phyloP scores from a whole-genome alignment of 2,888 invertebrate species.

The Germaria angustata region DNA sequence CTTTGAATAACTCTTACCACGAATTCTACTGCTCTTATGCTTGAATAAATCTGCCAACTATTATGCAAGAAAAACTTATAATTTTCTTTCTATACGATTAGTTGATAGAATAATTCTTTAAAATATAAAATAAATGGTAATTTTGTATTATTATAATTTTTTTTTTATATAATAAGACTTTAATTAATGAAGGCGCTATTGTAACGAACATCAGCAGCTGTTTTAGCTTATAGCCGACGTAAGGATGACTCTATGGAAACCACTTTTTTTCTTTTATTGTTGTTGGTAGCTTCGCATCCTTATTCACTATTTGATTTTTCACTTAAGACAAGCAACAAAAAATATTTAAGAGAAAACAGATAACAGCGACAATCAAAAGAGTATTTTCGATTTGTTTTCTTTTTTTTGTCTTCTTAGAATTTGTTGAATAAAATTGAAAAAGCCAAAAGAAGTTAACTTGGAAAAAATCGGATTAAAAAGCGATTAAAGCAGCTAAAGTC shows the following conservation, averaged over 20 bases:
- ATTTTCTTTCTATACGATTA: too few relatives aligned
- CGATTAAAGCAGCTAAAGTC: background rate
- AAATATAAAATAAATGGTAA: too few relatives aligned
- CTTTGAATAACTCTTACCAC: too few relatives aligned
- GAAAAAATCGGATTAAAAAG: background rate
- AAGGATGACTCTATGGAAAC: slow-evolving; percentile 28
- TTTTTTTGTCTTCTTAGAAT: background rate
- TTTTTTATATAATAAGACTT: too few relatives aligned
- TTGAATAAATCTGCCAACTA: too few relatives aligned
- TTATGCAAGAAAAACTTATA: too few relatives aligned
- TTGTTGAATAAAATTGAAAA: background rate
- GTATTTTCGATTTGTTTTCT: background rate
- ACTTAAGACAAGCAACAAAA: slow-evolving; percentile 13
- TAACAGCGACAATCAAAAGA: slow-evolving; percentile 24
- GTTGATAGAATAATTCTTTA: too few relatives aligned
- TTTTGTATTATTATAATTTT: too few relatives aligned
- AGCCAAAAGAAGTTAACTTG: background rate
- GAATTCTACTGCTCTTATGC: too few relatives aligned
- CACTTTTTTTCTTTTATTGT: background rate
- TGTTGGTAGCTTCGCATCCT: background rate
- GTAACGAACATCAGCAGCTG: slow-evolving; percentile 25
- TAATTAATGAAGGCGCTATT: background rate
- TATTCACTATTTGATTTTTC: slow-evolving; percentile 54
- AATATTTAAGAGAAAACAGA: background rate
- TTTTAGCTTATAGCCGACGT: slow-evolving; percentile 43